Evolutionary conservation across 2,888 invertebrate species (phyloP).

Genomic region (Coleophora flavipennella): DNA sequence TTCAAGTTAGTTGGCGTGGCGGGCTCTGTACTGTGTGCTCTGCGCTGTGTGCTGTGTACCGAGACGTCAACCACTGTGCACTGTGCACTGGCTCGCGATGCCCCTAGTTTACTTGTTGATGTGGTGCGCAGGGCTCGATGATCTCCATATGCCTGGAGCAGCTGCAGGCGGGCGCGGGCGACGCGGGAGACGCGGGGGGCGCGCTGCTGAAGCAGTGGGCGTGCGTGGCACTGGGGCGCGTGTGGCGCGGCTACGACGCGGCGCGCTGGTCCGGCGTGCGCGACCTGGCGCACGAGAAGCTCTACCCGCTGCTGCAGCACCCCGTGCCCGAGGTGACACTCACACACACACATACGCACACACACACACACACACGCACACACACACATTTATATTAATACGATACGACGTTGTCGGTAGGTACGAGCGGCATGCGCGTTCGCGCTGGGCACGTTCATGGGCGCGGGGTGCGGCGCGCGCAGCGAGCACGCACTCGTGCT

Average conservation of each 20-base stretch:
- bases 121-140: conserved; percentile 80
- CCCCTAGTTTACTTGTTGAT: no score
- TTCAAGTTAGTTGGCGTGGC: no score
- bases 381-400: no score
- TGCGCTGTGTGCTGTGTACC: no score
- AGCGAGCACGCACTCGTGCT: conserved; percentile 95
- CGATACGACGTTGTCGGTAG: conserved; percentile 37
- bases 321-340: conserved; percentile 79
- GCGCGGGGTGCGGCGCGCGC: conserved; percentile 78
- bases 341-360: no score
- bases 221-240: conserved; percentile 89
- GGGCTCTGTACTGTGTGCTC: no score
- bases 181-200: conserved; percentile 84
- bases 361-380: no score
- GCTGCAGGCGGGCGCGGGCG: conserved; percentile 73
- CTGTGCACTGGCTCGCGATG: no score
- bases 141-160: conserved; percentile 95
- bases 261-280: conserved; percentile 94
- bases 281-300: conserved; percentile 96
- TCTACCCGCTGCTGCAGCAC: conserved; percentile 85
- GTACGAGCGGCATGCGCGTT: conserved; percentile 94
- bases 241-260: conserved; percentile 90
- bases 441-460: conserved; percentile 95
- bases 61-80: no score
- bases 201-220: conserved; percentile 88